Evolutionary conservation across 2,888 invertebrate species (phyloP), one percentile per base, ranked within the genome.

Genomic region (Halictus quadricinctus): DNA sequence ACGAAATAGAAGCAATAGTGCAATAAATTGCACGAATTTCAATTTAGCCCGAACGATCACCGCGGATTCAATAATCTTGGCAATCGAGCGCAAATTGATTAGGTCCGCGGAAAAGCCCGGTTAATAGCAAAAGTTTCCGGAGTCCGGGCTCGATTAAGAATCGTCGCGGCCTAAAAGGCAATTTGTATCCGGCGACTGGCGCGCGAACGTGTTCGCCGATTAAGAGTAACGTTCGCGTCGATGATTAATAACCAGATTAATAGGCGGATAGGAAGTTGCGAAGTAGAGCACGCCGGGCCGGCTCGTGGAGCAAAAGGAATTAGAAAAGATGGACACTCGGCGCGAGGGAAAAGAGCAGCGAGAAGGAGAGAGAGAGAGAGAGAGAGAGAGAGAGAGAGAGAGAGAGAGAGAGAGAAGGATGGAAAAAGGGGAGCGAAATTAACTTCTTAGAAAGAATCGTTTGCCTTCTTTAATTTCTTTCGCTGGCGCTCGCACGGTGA

Each of bases 221-320:
- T 90, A 92, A 91, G 90, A 90, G 90, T 91, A 91, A 91, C 90
- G 89, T 88, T 91, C 88, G 89, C 87, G 89, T 91, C 90, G 92
- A 91, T 93, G 92, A 93, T 92, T 92, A 93, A 93, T 93, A 93
- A 93, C 90, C 90, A 91, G 91, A 93, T 93, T 93, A 91, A 93
- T 93, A 91, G 91, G 86, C 87, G 92, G 92, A 91, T 89, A 90
- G 88, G 88, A 88, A 90, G 89, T 90, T 89, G 87, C 88, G 80
- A 79, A 78, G 85, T 81, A 79, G 75, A 76, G 46, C 48, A 36
- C 48, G 79, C 85, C 29, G 69, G 54, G 36, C 80, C 66, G 81
- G 75, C 73, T 79, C 70, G 80, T 80, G 29, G 72, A 69, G 82
- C 70, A 70, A 36, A 73, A 29, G 60, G 77, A 41, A 72, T 10